Base-by-base conservation (phyloP, 2,113 vertebrate genomes). In the Eurystomus gularis region DNA sequence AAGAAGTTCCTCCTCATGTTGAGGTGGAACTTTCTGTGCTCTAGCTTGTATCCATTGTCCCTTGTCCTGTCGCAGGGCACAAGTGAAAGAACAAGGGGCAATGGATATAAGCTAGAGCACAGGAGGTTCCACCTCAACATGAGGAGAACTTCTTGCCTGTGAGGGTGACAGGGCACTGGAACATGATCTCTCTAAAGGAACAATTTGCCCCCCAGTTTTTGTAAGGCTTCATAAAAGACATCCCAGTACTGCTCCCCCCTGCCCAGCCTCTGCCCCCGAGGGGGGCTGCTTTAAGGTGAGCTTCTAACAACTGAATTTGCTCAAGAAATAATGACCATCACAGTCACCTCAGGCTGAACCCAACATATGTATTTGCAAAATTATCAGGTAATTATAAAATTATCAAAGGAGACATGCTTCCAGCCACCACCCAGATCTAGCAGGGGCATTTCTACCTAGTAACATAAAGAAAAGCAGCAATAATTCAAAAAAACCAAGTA, bases 381-480 rank as follows among this genome's bases (percentile, higher is more conserved):
- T 44, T 42, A 37, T 40, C 46, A 54, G 93, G 54, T 2, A 6
- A 28, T 80, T 51, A 11, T 44, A 61, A n/a, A 42, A 42, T 42
- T 42, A 42, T 42, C 15, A 42, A 42, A 15, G 46, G 70, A 84
- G 13, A 66, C 10, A 4, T 4, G 29, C 40, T 35, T 65, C 65
- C 23, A 17, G 26, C 35, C 69, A 20, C 66, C 57, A 20, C 72
- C 23, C 49, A 55, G 60, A 55, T 33, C 93, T 12, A 83, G 81
- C 37, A 40, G 66, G 85, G 21, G 31, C 2, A 4, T 68, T 90
- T 70, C 65, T 28, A 65, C 6, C 70, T 58, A 44, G 65, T 54
- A 51, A 82, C 80, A 33, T 72, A 64, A 80, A 93, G 81, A 82
- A 83, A 92, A 96, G 90, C 97, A 90, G 90, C 94, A 94, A 46